Base-by-base conservation (phyloP, 2,113 vertebrate genomes). In the Oxygymnocypris stewartii region DNA sequence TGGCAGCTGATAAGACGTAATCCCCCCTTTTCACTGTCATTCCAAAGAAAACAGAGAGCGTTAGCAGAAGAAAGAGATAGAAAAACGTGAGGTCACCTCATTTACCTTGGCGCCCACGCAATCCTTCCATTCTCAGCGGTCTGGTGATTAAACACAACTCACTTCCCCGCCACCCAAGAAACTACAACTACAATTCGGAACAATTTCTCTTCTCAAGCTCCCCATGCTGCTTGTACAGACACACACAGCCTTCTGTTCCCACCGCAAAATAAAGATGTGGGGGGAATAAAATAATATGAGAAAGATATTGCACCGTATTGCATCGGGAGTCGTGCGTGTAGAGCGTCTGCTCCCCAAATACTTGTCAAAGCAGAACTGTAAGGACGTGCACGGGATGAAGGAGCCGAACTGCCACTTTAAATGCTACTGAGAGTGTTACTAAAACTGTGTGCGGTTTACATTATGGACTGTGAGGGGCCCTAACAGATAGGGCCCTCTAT, bases 1-100 rank as follows among this genome's bases (percentile, higher is more conserved):
- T 89, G 91, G 83, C 79, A 67, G 89, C 63, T 47, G 79, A 86
- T 91, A 91, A 93, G 89, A 89, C 84, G 35, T 84, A 88, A 85
- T 89, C 84, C 84, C 89, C 86, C 82, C 76, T 12, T 88, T 81
- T 89, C 42, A 71, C 88, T 78, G 78, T 28, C 73, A 79, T 87
- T 79, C 69, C 44, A 86, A 82, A 84, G 12, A 5, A 2, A 73
- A 49, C 9, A 16, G 37, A 73, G 10, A 88, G 87, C 84, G 76
- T 59, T 65, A 74, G 25, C 47, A 40, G 37, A 82, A 82, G 79
- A 89, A 87, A 89, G 65, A 83, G 35, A 10, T 31, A 77, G 79
- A 85, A 67, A 37, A 88, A 88, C 85, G 25, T 47, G 12, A 37
- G 28, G 28, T 25, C n/a, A 74, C 59, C 84, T 83, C 79, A 42